Base-by-base conservation (phyloP, 2,888 invertebrate genomes). In the Athalia cordata region DNA sequence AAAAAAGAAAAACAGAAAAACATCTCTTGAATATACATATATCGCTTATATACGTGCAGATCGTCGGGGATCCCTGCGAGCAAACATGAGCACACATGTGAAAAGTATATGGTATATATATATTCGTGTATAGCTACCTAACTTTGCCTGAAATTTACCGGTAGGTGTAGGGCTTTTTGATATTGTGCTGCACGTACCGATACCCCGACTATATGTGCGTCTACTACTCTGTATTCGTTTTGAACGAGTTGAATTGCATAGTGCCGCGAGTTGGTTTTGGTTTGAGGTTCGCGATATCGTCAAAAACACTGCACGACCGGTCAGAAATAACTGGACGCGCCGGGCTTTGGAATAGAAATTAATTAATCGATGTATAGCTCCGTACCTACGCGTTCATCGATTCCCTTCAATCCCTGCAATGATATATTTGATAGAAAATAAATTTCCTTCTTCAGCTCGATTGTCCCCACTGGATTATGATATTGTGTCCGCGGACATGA, bases 321-420 rank as follows among this genome's bases (percentile, higher is more conserved):
- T 43, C 62, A 50, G 49, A 47, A 55, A 55, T 55, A 55, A 75
- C 62, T 75, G 75, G 62, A 75, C 75, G 62, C n/a, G 13, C 4
- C 9, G n/a, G 5, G 72, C 72, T 62, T 57, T 75, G 45, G 64
- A 50, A 75, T 75, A 75, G 62, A 50, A 75, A 75, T 75, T 75
- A 75, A 75, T 75, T 62, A 75, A 75, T 62, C 75, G 49, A 49
- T 29, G 15, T 61, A 29, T 2, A 49, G 29, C 29, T n/a, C n/a
- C n/a, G n/a, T n/a, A n/a, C 29, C 1, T 29, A 75, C 62, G 64
- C 62, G 75, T 62, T 50, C 8, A 75, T 7, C 47, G 72, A 45
- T 29, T 45, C 57, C n/a, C 57, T n/a, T 57, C 70, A 3, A n/a
- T 9, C 70, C 6, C 4, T 13, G 47, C 67, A 15, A 4, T 67